Conservation (phyloP, 2,113 vertebrate genomes). For the Dromaius novaehollandiae region DNA sequence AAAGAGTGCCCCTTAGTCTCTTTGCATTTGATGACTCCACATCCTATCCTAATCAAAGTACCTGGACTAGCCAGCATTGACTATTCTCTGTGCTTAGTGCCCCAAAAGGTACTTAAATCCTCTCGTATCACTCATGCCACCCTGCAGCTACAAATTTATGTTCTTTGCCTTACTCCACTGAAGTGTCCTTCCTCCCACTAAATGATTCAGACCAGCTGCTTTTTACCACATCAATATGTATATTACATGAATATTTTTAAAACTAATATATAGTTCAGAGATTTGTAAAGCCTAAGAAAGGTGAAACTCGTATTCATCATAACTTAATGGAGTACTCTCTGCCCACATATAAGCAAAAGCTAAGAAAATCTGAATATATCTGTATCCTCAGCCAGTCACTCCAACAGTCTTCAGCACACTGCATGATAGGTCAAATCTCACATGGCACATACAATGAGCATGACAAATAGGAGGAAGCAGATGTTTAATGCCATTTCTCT, state of each 20-base stretch:
- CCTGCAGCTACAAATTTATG: neutral
- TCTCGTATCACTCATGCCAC: fast-evolving
- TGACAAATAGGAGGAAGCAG: neutral
- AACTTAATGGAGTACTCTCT: neutral
- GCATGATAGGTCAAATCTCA: fast-evolving
- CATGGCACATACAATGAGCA: neutral
- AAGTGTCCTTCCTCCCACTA: neutral
- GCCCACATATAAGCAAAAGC: neutral
- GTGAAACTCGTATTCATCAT: fast-evolving
- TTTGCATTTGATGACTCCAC: neutral
- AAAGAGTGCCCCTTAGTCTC: neutral
- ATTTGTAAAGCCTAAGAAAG: neutral
- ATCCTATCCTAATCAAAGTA: neutral
- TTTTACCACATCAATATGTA: neutral
- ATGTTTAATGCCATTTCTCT: neutral
- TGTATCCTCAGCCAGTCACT: neutral
- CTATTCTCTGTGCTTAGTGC: neutral
- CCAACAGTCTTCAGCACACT: neutral
- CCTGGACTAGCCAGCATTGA: neutral
- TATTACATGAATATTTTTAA: fast-evolving
- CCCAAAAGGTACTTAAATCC: neutral
- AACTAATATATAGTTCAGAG: neutral
- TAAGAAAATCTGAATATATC: neutral
- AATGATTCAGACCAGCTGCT: neutral
- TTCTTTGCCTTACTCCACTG: fast-evolving